These are phyloP conservation scores for Helleia helle DNA, from an alignment of 2,888 invertebrate genomes.

Conservation along the genomic window DNA sequence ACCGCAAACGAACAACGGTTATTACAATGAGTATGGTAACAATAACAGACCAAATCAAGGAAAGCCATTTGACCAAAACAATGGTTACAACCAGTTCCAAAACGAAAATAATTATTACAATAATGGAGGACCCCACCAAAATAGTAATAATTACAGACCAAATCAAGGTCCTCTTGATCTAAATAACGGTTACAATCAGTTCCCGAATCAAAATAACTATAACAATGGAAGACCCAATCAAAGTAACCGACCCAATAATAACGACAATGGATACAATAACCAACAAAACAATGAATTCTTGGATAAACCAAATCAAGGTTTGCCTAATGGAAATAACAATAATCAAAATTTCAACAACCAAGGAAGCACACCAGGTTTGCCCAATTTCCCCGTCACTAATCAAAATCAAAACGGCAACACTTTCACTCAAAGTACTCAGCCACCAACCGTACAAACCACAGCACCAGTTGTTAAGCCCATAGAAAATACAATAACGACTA, in stretches of 20 bases:
- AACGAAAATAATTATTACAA: background rate
- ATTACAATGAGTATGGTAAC: constrained; percentile 12
- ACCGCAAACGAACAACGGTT: too few relatives aligned
- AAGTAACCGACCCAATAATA: background rate
- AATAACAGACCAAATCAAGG: constrained; percentile 16
- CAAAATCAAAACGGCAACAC: background rate
- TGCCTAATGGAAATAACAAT: constrained; percentile 8
- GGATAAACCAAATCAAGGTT: too few relatives aligned
- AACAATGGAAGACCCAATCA: background rate
- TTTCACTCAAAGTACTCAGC: constrained; percentile 8
- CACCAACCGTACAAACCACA: constrained; percentile 14
- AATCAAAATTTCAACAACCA: constrained; percentile 11
- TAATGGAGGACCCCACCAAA: background rate
- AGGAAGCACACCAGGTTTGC: too few relatives aligned
- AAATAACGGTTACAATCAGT: background rate
- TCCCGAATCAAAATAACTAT: background rate
- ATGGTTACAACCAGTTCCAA: constrained; percentile 7
- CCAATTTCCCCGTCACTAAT: background rate
- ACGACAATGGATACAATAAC: background rate
- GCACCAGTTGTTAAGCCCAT: constrained; percentile 10
- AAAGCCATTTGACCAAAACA: constrained; percentile 8
- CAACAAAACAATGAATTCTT: too few relatives aligned
- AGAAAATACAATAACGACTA: constrained; percentile 12
- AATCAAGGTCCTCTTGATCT: constrained; percentile 3
- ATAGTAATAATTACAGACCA: background rate